Conservation (phyloP, 2,113 vertebrate genomes). For the Eublepharis macularius region DNA sequence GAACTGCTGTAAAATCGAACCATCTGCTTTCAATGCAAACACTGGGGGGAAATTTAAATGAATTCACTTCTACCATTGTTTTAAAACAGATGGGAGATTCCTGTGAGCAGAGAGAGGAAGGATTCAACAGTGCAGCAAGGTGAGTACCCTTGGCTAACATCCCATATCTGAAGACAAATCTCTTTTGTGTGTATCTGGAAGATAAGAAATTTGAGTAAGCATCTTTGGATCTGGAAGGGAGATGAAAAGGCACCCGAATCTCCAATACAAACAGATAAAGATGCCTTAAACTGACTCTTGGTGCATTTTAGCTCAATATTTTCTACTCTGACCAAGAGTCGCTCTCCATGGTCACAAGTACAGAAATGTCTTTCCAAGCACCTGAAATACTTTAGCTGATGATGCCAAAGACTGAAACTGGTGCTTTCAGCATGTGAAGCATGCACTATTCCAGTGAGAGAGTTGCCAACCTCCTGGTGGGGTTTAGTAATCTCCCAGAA, state of each 20-base stretch:
- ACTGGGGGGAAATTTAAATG: not conserved
- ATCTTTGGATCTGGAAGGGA: not conserved
- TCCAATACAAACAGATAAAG: not conserved
- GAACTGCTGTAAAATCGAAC: not conserved
- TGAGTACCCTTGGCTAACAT: not conserved
- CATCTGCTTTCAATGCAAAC: slow-evolving; percentile 13
- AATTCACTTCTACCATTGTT: not conserved
- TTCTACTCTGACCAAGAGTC: too few relatives aligned
- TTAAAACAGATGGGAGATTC: not conserved
- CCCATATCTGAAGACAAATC: not conserved
- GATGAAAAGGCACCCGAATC: not conserved
- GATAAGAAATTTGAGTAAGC: not conserved
- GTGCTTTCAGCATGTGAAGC: too few relatives aligned
- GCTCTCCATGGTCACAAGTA: too few relatives aligned
- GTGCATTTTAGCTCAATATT: too few relatives aligned
- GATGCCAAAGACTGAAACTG: too few relatives aligned
- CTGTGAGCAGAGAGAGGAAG: not conserved
- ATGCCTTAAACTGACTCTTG: too few relatives aligned
- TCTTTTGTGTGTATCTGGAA: not conserved
- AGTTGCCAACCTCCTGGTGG: too few relatives aligned
- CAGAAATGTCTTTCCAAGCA: too few relatives aligned
- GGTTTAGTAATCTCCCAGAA: too few relatives aligned
- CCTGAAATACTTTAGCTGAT: too few relatives aligned
- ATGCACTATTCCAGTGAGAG: too few relatives aligned
- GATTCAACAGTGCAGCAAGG: not conserved